phyloP scores from a whole-genome alignment of 1,140 invertebrate genomes.

The Teleogryllus occipitalis region DNA sequence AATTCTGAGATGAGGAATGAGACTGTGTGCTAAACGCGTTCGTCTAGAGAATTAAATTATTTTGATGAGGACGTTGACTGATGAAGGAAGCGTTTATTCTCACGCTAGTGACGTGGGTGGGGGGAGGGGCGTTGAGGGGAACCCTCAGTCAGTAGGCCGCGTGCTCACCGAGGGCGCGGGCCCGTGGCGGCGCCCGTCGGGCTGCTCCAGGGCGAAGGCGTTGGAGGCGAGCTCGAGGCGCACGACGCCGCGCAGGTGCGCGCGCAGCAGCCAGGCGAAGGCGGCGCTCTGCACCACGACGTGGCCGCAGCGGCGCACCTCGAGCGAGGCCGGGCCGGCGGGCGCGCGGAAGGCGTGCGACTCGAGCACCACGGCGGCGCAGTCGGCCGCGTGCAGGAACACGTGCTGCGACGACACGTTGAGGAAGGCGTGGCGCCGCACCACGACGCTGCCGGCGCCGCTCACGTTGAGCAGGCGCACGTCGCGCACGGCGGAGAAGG shows the following conservation, averaged over 20 bases:
- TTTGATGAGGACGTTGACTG: too few relatives aligned
- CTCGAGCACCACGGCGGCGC: constrained; percentile 16
- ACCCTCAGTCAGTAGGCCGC: too few relatives aligned
- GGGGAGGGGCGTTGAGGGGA: too few relatives aligned
- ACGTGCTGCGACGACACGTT: constrained; percentile 43
- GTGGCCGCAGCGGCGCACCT: constrained; percentile 43
- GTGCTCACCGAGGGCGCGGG: constrained; percentile 46
- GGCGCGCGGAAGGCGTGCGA: constrained; percentile 19
- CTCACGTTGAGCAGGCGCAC: constrained; percentile 31
- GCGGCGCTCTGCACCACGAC: constrained; percentile 50
- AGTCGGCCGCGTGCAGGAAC: constrained; percentile 37
- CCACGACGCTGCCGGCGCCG: constrained; percentile 36
- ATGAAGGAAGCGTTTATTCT: too few relatives aligned
- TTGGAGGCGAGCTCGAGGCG: constrained; percentile 40
- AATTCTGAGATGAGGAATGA: too few relatives aligned
- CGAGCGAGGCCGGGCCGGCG: constrained; percentile 46
- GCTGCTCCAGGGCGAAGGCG: constrained; percentile 52
- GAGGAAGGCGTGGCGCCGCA: constrained; percentile 43
- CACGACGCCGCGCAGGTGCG: constrained; percentile 46
- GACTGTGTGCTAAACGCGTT: too few relatives aligned
- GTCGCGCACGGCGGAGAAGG: constrained; percentile 37
- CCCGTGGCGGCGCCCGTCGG: constrained; percentile 45
- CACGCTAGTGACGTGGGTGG: too few relatives aligned
- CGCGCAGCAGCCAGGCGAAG: constrained; percentile 52
- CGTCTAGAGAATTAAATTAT: too few relatives aligned